Evolutionary conservation across 2,113 vertebrate genomes (phyloP).

Genomic region (Neolamprologus toae): DNA sequence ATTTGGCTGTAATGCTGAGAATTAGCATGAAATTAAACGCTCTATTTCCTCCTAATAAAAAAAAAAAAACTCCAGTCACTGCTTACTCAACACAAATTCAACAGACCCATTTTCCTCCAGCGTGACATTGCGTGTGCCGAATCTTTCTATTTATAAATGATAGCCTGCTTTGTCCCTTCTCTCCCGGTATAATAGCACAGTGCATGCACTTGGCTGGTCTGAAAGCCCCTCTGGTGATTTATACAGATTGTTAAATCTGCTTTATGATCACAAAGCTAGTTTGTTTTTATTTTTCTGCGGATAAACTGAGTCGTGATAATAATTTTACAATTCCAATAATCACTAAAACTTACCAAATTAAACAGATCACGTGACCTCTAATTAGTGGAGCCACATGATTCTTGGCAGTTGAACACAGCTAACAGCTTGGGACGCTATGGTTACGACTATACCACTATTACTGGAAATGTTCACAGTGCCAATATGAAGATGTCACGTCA

Average conservation of each 20-base stretch:
- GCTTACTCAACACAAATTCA: constrained; percentile 54
- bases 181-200: constrained; percentile 19
- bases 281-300: neutral
- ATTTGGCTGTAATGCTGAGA: constrained; percentile 43
- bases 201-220: constrained; percentile 1
- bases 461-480: neutral
- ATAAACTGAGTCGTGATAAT: neutral
- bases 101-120: constrained; percentile 44
- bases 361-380: neutral
- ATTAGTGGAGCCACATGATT: neutral
- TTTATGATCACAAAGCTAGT: neutral
- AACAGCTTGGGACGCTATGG: neutral
- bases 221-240: constrained; percentile 1
- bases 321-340: neutral
- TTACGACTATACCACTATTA: neutral
- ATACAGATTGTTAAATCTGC: neutral
- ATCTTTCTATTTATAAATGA: constrained; percentile 59
- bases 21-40: constrained; percentile 58
- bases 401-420: neutral
- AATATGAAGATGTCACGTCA: neutral
- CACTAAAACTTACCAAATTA: neutral
- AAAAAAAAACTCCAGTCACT: constrained; percentile 7
- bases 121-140: constrained; percentile 39
- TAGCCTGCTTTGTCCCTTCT: constrained; percentile 18
- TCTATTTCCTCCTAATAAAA: constrained; percentile 48